Percentiles rank a stretch among this genome's conserved stretches.
These are phyloP conservation scores for Tolmerus cingulatus DNA, from an alignment of 2,888 invertebrate species.

Conservation along the genomic window DNA sequence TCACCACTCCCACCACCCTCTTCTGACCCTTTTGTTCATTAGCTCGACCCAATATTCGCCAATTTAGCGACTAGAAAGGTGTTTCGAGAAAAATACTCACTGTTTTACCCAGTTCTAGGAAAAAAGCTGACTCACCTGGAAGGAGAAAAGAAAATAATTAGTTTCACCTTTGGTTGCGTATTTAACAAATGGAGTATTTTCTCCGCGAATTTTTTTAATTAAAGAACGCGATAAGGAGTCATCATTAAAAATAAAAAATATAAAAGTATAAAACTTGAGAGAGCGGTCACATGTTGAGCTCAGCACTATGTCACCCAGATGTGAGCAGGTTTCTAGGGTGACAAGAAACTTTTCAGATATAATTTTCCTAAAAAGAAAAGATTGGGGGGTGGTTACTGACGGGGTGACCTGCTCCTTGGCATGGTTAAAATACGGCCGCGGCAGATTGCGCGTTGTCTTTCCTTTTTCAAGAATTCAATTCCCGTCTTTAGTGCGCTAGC, in stretches of 20 bases:
- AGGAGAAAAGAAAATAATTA: constrained; percentile 5
- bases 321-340: background rate
- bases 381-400: background rate
- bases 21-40: background rate
- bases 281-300: background rate
- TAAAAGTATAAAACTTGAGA: background rate
- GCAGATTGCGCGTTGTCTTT: background rate
- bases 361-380: background rate
- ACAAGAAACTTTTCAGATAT: background rate
- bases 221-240: background rate
- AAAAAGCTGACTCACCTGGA: background rate
- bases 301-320: background rate
- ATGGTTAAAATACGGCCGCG: constrained; percentile 3
- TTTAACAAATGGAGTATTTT: background rate
- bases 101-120: background rate
- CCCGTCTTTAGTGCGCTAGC: background rate
- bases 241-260: background rate
- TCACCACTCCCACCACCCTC: background rate
- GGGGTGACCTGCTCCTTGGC: background rate
- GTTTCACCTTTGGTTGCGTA: background rate
- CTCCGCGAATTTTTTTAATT: background rate
- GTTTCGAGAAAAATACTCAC: background rate
- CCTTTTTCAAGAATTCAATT: background rate
- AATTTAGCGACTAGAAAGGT: background rate
- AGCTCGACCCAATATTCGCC: background rate